These are phyloP conservation scores for Miichthys miiuy DNA, from an alignment of 2,797 vertebrate genomes.

Conservation along the genomic window DNA sequence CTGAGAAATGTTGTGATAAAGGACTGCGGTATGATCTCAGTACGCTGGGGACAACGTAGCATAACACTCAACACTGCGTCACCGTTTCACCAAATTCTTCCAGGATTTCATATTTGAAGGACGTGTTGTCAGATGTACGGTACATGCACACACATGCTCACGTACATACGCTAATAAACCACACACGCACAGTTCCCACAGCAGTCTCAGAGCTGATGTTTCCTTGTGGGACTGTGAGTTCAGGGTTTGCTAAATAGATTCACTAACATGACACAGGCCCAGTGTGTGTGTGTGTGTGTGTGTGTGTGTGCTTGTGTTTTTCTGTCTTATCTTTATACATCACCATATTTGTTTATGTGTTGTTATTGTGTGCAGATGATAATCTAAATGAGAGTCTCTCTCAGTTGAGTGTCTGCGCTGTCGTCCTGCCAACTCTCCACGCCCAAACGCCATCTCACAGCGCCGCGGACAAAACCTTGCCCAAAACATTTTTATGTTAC, in stretches of 20 bases:
- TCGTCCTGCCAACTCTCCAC: constrained; percentile 10
- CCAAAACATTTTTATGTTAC: neutral
- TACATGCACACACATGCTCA: neutral
- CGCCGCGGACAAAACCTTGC: neutral
- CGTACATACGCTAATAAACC: neutral
- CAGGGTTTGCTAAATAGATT: constrained; percentile 13
- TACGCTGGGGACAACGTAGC: constrained; percentile 12
- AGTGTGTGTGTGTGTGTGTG: neutral
- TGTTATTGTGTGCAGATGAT: neutral
- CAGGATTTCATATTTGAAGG: constrained; percentile 18
- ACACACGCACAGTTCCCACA: constrained; percentile 25
- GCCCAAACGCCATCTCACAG: neutral
- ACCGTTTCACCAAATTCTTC: constrained; percentile 20
- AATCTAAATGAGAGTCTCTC: neutral
- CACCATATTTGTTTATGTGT: neutral
- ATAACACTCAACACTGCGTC: constrained; percentile 13
- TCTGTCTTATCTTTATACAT: neutral
- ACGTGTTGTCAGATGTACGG: neutral
- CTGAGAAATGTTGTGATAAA: constrained; percentile 55
- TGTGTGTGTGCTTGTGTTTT: neutral
- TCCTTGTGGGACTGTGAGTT: constrained; percentile 27
- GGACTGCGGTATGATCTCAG: constrained; percentile 51
- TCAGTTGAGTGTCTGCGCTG: neutral
- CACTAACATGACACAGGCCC: constrained; percentile 10
- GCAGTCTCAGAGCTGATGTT: constrained; percentile 16